phyloP scores from a whole-genome alignment of 2,797 vertebrate genomes.

The Eupleurogrammus muticus region DNA sequence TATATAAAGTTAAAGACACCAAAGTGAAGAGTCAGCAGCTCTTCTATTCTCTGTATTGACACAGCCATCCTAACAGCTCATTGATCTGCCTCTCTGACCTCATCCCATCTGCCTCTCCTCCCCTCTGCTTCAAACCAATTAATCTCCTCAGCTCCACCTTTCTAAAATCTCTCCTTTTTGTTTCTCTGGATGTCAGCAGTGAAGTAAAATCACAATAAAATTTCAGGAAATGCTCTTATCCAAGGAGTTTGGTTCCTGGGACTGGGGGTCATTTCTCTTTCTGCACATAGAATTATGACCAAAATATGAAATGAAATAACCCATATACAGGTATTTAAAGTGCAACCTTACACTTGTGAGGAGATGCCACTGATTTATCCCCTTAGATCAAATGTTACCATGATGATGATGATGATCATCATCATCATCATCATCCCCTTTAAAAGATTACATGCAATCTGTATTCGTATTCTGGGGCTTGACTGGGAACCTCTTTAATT shows the following conservation, averaged over 20 bases:
- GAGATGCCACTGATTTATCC: too few relatives aligned
- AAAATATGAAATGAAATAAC: background rate
- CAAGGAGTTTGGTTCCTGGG: background rate
- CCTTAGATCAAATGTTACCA: too few relatives aligned
- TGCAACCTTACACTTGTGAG: background rate
- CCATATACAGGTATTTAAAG: background rate
- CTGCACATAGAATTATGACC: background rate
- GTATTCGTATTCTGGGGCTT: too few relatives aligned
- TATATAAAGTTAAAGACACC: conserved; percentile 53
- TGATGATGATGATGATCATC: too few relatives aligned
- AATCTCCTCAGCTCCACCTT: conserved; percentile 10
- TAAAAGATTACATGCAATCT: too few relatives aligned
- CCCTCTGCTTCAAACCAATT: conserved; percentile 51
- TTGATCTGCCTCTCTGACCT: conserved; percentile 59
- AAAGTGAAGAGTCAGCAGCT: conserved; percentile 39
- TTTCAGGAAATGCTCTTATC: background rate
- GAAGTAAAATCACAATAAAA: background rate
- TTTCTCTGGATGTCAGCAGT: too few relatives aligned
- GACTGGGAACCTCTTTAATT: too few relatives aligned
- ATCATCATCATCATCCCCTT: too few relatives aligned
- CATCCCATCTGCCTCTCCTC: conserved; percentile 37
- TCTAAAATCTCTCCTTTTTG: conserved; percentile 10
- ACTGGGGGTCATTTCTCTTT: conserved; percentile 16
- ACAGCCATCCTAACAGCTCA: conserved; percentile 60
- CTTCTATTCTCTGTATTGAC: conserved; percentile 49